phyloP scores from a whole-genome alignment of 2,113 vertebrate species.

The Archilochus colubris region DNA sequence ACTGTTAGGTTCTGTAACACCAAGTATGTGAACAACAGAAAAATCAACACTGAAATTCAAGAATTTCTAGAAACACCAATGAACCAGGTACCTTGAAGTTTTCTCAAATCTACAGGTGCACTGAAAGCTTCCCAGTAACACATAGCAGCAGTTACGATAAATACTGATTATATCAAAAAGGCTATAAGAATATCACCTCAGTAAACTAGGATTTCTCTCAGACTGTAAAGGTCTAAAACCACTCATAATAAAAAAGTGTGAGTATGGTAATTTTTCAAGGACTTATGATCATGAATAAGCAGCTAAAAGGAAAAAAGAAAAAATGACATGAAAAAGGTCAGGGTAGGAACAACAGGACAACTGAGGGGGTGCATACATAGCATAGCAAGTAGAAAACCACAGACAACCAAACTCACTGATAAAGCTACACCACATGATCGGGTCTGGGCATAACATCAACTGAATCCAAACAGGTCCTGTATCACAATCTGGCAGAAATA shows the following conservation, averaged over 20 bases:
- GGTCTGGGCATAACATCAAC: neutral
- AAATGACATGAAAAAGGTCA: neutral
- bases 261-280: neutral
- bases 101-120: neutral
- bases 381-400: neutral
- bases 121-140: neutral
- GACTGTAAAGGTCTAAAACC: neutral
- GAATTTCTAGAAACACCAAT: neutral
- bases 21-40: neutral
- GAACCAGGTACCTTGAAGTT: neutral
- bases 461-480: neutral
- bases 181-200: neutral
- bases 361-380: accelerated
- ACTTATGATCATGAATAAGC: neutral
- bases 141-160: neutral
- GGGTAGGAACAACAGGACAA: neutral
- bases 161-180: neutral
- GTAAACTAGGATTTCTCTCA: neutral
- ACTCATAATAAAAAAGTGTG: neutral
- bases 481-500: neutral
- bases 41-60: neutral
- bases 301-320: neutral
- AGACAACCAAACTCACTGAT: neutral
- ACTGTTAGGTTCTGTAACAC: neutral
- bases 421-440: neutral